Conservation (phyloP, 2,888 invertebrate species). For the Rambutsinella grinnellia region DNA sequence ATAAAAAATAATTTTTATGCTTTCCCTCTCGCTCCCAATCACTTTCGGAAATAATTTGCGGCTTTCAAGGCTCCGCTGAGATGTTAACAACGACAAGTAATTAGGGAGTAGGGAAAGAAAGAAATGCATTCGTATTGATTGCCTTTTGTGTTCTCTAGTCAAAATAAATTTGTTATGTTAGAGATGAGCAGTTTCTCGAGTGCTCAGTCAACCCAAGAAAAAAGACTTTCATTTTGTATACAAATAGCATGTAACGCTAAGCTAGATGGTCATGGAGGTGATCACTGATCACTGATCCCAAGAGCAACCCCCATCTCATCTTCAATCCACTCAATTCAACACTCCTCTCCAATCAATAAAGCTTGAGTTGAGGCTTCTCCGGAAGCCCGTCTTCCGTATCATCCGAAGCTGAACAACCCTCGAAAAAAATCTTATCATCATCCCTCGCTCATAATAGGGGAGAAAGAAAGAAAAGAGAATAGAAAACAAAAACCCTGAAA, state of each 20-base stretch:
- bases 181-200: too few relatives aligned
- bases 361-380: conserved; percentile 17
- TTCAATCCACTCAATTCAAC: conserved; percentile 23
- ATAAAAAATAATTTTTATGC: background rate
- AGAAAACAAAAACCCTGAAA: background rate
- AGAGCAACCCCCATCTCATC: background rate
- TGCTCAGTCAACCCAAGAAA: background rate
- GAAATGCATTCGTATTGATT: conserved; percentile 15
- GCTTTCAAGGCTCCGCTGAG: conserved; percentile 17
- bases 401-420: conserved; percentile 8
- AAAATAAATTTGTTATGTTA: background rate
- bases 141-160: conserved; percentile 15
- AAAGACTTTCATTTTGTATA: background rate
- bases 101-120: conserved; percentile 15
- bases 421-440: conserved; percentile 20
- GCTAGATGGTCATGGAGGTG: background rate
- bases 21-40: background rate
- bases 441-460: conserved; percentile 28
- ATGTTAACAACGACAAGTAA: conserved; percentile 19
- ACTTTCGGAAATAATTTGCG: conserved; percentile 21
- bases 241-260: background rate
- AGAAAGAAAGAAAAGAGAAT: conserved; percentile 4
- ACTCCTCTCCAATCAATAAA: conserved; percentile 25
- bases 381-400: conserved; percentile 28
- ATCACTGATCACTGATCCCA: background rate